phyloP scores from a whole-genome alignment of 1,140 invertebrate species.

The Neodiprion pinetum region DNA sequence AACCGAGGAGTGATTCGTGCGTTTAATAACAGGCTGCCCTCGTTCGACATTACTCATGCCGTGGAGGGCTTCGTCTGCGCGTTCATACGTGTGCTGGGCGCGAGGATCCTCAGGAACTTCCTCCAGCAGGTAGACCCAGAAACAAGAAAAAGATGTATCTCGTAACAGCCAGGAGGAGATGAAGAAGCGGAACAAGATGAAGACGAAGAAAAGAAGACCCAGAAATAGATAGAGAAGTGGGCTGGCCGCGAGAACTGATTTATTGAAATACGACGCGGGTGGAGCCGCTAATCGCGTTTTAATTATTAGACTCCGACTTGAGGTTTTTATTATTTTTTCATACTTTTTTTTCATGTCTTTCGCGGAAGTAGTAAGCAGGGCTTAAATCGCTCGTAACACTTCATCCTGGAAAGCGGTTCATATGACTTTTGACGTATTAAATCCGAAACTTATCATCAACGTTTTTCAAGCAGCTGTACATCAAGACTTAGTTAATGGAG shows the following conservation, averaged over 20 bases:
- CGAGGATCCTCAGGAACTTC: constrained; percentile 14
- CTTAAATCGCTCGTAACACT: no score
- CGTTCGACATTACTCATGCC: constrained; percentile 15
- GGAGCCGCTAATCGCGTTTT: constrained; percentile 37
- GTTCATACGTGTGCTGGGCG: constrained; percentile 27
- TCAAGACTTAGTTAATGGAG: no score
- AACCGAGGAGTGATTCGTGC: no score
- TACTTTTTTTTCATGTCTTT: constrained; percentile 3
- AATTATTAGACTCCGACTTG: constrained; percentile 34
- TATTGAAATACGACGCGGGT: constrained; percentile 34
- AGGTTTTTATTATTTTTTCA: not conserved
- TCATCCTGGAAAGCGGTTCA: no score
- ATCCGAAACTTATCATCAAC: no score
- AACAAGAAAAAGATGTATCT: not conserved
- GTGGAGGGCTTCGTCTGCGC: constrained; percentile 19
- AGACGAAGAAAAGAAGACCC: not conserved
- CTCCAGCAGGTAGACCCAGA: no score
- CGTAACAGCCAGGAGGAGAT: not conserved
- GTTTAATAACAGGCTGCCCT: constrained; percentile 2
- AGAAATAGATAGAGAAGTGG: constrained; percentile 27
- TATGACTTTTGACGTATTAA: no score
- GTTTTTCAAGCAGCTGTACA: no score
- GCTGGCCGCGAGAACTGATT: constrained; percentile 36
- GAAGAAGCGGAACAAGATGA: not conserved
- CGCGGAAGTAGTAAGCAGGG: no score